Percentiles rank a stretch among this genome's conserved stretches.
Conservation (phyloP, 2,888 invertebrate species). For the Aphrophora alni region DNA sequence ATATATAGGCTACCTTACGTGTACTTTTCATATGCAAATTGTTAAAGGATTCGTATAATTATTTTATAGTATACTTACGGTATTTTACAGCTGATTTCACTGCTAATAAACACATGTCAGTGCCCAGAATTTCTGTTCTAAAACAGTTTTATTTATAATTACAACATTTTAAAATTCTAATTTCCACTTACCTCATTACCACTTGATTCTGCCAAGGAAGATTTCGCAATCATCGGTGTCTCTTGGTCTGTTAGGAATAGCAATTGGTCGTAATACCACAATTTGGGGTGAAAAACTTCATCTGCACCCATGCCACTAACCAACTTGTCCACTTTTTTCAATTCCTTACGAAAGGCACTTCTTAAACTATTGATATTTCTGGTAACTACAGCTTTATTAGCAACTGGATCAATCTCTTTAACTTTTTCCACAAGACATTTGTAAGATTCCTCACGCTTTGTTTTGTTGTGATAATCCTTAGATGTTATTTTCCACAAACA, state of each 20-base stretch:
- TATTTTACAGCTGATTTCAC: no score
- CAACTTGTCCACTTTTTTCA: slow-evolving; percentile 9
- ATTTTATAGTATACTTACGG: no score
- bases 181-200: no score
- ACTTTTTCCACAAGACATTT: not conserved
- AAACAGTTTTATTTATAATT: no score
- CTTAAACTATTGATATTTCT: slow-evolving; percentile 20
- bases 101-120: no score
- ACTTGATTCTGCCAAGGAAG: no score
- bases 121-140: no score
- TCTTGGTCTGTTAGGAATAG: slow-evolving; percentile 9
- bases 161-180: no score
- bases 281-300: slow-evolving; percentile 5
- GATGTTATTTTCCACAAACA: slow-evolving; percentile 13
- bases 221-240: no score
- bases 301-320: slow-evolving; percentile 22
- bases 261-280: not conserved
- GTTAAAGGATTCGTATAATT: no score
- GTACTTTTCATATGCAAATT: no score
- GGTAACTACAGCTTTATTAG: slow-evolving; percentile 8
- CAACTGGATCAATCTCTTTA: not conserved
- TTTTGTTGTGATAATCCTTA: slow-evolving; percentile 18
- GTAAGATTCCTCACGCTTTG: slow-evolving; percentile 7
- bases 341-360: slow-evolving; percentile 18
- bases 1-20: no score